Percentiles rank a stretch among this genome's conserved stretches.
These are phyloP conservation scores for Tokudaia muenninki DNA, from an alignment of 2,797 vertebrate species.

Conservation along the genomic window DNA sequence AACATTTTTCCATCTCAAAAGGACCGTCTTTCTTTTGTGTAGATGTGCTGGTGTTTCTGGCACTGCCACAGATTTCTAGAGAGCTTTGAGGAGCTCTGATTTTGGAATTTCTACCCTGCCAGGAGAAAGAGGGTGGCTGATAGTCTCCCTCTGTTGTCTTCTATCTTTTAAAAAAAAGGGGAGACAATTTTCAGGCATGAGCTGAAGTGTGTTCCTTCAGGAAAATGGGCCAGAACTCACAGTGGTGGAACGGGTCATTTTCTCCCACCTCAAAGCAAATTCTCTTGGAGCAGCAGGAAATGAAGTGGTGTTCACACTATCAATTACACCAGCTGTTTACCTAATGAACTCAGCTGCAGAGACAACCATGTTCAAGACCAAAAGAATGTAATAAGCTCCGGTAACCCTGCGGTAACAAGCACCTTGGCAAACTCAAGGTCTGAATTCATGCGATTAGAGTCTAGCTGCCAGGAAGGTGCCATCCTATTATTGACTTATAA, in stretches of 20 bases:
- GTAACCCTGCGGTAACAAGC: slow-evolving; percentile 74
- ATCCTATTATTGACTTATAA: slow-evolving; percentile 79
- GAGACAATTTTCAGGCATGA: slow-evolving; percentile 33
- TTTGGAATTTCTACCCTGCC: neutral
- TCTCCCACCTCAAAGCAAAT: slow-evolving; percentile 77
- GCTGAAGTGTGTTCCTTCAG: neutral
- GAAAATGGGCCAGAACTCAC: slow-evolving; percentile 65
- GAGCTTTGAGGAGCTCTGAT: neutral
- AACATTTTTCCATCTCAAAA: neutral
- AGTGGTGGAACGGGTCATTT: slow-evolving; percentile 73
- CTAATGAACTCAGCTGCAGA: slow-evolving; percentile 74
- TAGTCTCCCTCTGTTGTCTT: neutral
- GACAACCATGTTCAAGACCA: slow-evolving; percentile 58
- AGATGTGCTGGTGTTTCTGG: neutral
- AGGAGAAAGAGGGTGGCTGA: neutral
- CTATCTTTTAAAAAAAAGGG: neutral
- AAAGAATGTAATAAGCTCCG: slow-evolving; percentile 68
- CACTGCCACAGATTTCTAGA: neutral
- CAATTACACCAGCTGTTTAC: slow-evolving; percentile 82
- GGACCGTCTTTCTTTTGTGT: neutral
- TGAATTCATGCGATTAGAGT: slow-evolving; percentile 74
- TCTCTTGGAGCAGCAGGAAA: slow-evolving; percentile 79
- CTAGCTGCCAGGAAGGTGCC: slow-evolving; percentile 75
- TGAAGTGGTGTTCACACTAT: slow-evolving; percentile 71
- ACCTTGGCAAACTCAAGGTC: slow-evolving; percentile 68